Evolutionary conservation across 2,888 invertebrate species (phyloP).

Genomic region (Isotomurus palustris): DNA sequence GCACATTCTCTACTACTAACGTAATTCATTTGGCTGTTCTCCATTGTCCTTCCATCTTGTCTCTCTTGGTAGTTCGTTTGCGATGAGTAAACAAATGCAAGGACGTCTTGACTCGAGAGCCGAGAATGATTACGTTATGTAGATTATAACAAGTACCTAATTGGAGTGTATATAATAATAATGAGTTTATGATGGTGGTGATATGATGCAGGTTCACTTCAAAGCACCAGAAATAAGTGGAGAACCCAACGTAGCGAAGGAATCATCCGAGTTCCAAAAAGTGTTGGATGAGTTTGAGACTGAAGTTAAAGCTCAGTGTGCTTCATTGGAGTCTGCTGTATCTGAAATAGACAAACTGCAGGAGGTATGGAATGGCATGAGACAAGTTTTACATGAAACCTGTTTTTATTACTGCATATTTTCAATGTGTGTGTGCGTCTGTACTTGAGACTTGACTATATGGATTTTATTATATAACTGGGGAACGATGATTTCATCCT

Average conservation of each 20-base stretch:
- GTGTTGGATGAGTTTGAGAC: slow-evolving; percentile 64
- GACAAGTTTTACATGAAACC: background rate
- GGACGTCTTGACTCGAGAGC: no score
- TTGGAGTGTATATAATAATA: no score
- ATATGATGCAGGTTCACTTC: slow-evolving; percentile 74
- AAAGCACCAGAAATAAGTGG: slow-evolving; percentile 75
- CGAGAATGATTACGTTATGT: no score
- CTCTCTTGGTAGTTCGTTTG: background rate
- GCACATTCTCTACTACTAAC: background rate
- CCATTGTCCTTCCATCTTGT: no score
- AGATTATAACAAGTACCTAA: no score
- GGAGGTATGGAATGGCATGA: slow-evolving; percentile 52
- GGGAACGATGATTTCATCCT: background rate
- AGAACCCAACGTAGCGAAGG: slow-evolving; percentile 67
- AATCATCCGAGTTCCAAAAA: slow-evolving; percentile 64
- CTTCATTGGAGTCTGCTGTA: slow-evolving; percentile 67
- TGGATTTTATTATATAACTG: no score
- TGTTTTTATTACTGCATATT: no score
- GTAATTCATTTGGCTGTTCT: background rate
- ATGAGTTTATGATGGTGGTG: background rate
- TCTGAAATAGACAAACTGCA: slow-evolving; percentile 82
- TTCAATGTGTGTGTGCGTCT: no score
- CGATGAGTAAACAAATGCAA: background rate
- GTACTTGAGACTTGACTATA: no score
- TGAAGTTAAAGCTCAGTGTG: slow-evolving; percentile 61